Conservation (phyloP, 35 echinoderm and acorn worm species). For the Lytechinus variegatus region DNA sequence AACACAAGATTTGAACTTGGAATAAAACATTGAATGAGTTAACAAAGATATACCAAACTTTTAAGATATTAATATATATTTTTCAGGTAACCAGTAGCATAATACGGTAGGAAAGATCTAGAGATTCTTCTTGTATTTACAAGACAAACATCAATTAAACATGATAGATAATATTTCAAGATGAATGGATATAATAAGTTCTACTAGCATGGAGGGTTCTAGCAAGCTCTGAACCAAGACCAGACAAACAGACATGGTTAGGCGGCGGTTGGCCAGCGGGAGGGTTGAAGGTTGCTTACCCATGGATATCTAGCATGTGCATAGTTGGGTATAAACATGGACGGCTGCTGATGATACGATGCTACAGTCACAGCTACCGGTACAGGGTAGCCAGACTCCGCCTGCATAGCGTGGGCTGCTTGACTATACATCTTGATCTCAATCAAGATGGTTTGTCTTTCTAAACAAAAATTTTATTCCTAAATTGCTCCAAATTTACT, state of each 20-base stretch:
- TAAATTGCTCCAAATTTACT: not conserved
- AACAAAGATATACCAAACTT: not conserved
- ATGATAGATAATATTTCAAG: not conserved
- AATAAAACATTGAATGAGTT: not conserved
- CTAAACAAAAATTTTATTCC: not conserved
- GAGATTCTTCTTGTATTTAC: not conserved
- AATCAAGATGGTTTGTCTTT: not conserved
- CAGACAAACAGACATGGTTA: not conserved
- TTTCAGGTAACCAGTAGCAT: not conserved
- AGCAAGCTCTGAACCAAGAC: not conserved
- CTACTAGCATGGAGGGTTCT: not conserved
- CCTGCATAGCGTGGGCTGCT: constrained; percentile 49
- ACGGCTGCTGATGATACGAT: constrained; percentile 31
- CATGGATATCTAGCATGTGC: constrained; percentile 48
- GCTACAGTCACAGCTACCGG: constrained; percentile 37
- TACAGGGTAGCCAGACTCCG: constrained; percentile 44
- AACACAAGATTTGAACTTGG: not conserved
- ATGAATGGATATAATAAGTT: not conserved
- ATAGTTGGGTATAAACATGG: constrained; percentile 47
- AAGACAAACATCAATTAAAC: not conserved
- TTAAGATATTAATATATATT: not conserved
- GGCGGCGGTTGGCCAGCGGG: not conserved
- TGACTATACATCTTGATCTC: constrained; percentile 44
- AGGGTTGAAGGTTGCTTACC: constrained; percentile 21
- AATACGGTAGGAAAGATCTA: not conserved